phyloP scores from a whole-genome alignment of 2,113 vertebrate genomes.

The Gavialis gangeticus region DNA sequence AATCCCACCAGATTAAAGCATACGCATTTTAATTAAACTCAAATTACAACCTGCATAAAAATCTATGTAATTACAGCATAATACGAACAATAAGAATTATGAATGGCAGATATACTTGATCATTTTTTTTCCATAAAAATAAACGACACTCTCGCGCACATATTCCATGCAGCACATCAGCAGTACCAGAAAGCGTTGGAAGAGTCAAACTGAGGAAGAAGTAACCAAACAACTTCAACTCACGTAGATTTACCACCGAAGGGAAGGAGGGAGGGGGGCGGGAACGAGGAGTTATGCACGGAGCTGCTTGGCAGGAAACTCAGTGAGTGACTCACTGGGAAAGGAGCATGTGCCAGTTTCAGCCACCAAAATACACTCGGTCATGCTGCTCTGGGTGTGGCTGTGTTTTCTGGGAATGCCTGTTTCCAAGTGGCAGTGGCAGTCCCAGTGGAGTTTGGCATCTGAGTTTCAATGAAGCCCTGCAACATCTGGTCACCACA shows the following conservation, averaged over 20 bases:
- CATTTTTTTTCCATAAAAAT: too few species aligned
- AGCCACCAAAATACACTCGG: neutral
- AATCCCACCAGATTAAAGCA: slow-evolving; percentile 1
- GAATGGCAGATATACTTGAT: too few species aligned
- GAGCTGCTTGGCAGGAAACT: neutral
- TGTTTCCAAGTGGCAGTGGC: neutral
- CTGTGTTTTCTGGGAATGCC: neutral
- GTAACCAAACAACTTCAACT: neutral
- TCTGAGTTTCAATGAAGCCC: neutral
- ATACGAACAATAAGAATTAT: too few species aligned
- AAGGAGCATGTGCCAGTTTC: neutral
- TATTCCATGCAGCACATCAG: neutral
- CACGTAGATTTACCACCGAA: neutral
- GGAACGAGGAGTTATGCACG: slow-evolving; percentile 4
- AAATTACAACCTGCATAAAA: too few species aligned
- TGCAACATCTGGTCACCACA: neutral
- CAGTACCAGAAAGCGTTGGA: neutral
- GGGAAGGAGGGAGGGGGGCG: neutral
- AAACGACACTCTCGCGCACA: neutral
- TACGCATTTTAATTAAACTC: neutral
- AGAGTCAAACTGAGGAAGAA: neutral
- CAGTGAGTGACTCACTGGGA: neutral
- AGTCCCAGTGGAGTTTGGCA: too few species aligned
- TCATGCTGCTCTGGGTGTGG: neutral
- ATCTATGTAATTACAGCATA: too few species aligned